Evolutionary conservation across 2,797 vertebrate genomes (phyloP).

Genomic region (Sylvilagus floridanus): DNA sequence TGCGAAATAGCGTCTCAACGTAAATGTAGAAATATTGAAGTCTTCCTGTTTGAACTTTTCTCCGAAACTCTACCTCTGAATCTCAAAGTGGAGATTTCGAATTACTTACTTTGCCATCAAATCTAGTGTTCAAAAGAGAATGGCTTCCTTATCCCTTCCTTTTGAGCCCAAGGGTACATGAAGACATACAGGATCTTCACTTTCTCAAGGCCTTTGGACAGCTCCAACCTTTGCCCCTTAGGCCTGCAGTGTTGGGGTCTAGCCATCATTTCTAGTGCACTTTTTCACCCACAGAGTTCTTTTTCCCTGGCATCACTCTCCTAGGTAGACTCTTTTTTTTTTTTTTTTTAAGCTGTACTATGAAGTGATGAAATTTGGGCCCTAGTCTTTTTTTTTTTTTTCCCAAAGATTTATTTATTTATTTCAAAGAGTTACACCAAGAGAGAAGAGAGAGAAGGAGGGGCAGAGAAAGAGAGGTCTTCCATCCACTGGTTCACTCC

Average conservation of each 20-base stretch:
- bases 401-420: too few relatives aligned
- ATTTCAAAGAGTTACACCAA: too few relatives aligned
- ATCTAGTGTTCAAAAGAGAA: background rate
- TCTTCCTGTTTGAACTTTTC: background rate
- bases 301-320: background rate
- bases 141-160: background rate
- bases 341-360: too few relatives aligned
- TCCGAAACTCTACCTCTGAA: constrained; percentile 20
- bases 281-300: background rate
- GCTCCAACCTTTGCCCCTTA: background rate
- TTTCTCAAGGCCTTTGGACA: background rate
- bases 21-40: background rate
- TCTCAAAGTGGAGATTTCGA: constrained; percentile 18
- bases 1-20: background rate
- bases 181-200: background rate
- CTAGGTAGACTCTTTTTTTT: background rate
- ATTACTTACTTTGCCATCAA: background rate
- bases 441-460: too few relatives aligned
- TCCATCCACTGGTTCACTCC: too few relatives aligned
- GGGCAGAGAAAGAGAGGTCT: too few relatives aligned
- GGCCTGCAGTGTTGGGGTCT: background rate
- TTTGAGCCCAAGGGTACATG: background rate
- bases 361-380: too few relatives aligned
- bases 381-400: too few relatives aligned
- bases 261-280: background rate